phyloP scores from a whole-genome alignment of 2,888 invertebrate species.

The Orthosia cruda region DNA sequence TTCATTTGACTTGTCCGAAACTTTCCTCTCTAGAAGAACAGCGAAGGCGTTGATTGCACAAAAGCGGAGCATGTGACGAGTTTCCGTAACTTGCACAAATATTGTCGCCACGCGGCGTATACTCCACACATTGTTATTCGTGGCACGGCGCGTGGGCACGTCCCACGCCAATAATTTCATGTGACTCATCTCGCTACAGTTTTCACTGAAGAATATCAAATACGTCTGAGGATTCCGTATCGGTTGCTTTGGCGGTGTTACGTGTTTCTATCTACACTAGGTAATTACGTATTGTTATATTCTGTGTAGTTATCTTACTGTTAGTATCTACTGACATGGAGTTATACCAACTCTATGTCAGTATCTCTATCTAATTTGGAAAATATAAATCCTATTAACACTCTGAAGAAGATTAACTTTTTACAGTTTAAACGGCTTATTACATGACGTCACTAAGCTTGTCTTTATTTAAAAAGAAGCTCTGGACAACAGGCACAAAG shows the following conservation, averaged over 20 bases:
- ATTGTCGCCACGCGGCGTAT: conserved; percentile 74
- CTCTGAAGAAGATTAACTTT: not conserved
- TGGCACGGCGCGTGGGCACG: conserved; percentile 85
- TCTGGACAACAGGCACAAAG: too few species aligned
- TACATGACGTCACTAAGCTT: not conserved
- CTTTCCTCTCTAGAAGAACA: not conserved
- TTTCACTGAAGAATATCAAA: conserved; percentile 87
- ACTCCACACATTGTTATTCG: conserved; percentile 82
- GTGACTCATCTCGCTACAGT: conserved; percentile 88
- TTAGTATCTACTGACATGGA: too few species aligned
- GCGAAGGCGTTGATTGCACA: conserved; percentile 1
- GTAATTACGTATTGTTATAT: conserved; percentile 5
- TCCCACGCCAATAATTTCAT: conserved; percentile 87
- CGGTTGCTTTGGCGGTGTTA: conserved; percentile 20
- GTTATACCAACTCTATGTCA: too few species aligned
- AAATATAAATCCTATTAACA: not conserved
- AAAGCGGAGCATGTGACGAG: not conserved
- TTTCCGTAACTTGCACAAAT: conserved; percentile 71
- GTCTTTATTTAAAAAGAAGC: not conserved
- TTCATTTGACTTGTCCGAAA: not conserved
- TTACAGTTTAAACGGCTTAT: not conserved
- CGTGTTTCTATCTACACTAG: not conserved
- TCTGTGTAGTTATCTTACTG: not conserved
- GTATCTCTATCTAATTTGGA: not conserved
- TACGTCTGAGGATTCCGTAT: conserved; percentile 76